phyloP scores from a whole-genome alignment of 2,888 invertebrate species.

The Oscheius sp. region DNA sequence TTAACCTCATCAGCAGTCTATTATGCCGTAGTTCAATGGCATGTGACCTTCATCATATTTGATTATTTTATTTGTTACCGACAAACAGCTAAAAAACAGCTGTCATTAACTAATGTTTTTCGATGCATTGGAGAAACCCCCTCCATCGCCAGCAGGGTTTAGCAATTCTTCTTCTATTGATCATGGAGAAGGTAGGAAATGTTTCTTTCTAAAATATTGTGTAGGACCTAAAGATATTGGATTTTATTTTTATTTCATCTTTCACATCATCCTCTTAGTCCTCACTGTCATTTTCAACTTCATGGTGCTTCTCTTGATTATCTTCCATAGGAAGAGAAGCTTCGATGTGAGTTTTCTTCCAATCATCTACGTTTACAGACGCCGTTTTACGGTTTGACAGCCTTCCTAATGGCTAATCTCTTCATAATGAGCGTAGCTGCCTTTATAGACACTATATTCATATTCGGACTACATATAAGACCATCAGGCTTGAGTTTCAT shows the following conservation, averaged over 20 bases:
- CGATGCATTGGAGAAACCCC: no score
- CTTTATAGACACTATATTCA: not conserved
- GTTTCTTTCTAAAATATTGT: not conserved
- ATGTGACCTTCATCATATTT: no score
- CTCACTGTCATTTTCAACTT: slow-evolving; percentile 7
- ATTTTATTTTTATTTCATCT: slow-evolving; percentile 5
- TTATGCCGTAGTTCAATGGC: no score
- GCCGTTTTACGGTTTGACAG: slow-evolving; percentile 6
- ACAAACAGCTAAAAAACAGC: no score
- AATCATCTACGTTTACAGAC: not conserved
- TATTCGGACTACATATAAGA: not conserved
- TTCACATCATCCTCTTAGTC: not conserved
- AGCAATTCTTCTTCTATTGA: no score
- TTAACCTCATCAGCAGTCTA: no score
- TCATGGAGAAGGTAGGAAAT: no score
- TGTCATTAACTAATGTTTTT: no score
- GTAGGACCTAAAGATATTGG: not conserved
- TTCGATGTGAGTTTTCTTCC: not conserved
- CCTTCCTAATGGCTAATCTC: slow-evolving; percentile 7
- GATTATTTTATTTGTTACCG: no score
- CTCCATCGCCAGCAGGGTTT: no score
- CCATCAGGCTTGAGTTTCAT: not conserved
- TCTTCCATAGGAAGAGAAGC: not conserved
- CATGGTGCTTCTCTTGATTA: not conserved
- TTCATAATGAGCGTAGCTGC: not conserved